These are phyloP conservation scores for Petrocephalus zakoni DNA, from an alignment of 2,113 vertebrate genomes.

Conservation along the genomic window DNA sequence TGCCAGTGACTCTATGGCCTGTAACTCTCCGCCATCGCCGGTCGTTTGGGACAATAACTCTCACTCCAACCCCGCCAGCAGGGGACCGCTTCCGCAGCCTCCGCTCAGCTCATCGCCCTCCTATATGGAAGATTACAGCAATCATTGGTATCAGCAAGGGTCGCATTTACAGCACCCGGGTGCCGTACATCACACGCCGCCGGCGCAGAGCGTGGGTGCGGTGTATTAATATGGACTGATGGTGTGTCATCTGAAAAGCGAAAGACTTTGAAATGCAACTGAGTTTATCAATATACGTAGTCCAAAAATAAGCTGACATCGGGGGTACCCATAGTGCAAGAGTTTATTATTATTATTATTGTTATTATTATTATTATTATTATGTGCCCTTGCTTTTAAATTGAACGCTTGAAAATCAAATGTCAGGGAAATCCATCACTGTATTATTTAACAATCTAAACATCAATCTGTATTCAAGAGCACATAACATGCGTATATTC, in stretches of 20 bases:
- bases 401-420: conserved; percentile 9
- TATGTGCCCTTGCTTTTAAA: conserved; percentile 4
- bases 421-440: conserved; percentile 18
- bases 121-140: conserved; percentile 88
- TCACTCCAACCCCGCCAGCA: conserved; percentile 66
- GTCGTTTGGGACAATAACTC: conserved; percentile 83
- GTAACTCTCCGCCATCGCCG: conserved; percentile 88
- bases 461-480: conserved; percentile 17
- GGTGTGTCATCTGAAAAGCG: conserved; percentile 31
- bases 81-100: conserved; percentile 75
- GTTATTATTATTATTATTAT: neutral
- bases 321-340: conserved; percentile 29
- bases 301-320: conserved; percentile 27
- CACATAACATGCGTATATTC: conserved; percentile 9
- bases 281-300: conserved; percentile 18
- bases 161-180: conserved; percentile 81
- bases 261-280: conserved; percentile 48
- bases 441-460: conserved; percentile 31
- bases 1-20: conserved; percentile 97
- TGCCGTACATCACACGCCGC: conserved; percentile 79
- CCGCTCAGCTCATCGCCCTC: conserved; percentile 81
- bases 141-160: conserved; percentile 88
- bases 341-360: neutral
- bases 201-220: conserved; percentile 77
- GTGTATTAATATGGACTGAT: conserved; percentile 76